These are phyloP conservation scores for Limanda limanda DNA, from an alignment of 2,113 vertebrate genomes.

Conservation along the genomic window DNA sequence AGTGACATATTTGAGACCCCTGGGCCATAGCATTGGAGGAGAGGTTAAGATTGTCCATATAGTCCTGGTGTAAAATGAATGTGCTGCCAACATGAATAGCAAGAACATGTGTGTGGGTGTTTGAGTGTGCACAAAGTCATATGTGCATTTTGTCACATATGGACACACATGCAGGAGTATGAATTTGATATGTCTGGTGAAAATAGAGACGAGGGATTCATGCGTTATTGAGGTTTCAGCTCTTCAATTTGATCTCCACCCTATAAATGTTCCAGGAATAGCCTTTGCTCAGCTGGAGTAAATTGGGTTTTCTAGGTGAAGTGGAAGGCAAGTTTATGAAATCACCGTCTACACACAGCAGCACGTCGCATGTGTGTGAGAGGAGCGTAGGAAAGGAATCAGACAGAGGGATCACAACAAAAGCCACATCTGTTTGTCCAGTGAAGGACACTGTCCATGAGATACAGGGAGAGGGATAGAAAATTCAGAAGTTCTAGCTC, in stretches of 20 bases:
- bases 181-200: constrained; percentile 8
- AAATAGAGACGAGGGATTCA: constrained; percentile 35
- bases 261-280: constrained; percentile 74
- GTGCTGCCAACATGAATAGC: not conserved
- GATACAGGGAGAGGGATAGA: not conserved
- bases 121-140: not conserved
- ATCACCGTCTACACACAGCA: constrained; percentile 42
- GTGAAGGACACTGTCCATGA: not conserved
- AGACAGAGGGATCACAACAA: constrained; percentile 30
- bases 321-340: constrained; percentile 69
- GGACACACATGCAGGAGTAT: constrained; percentile 3
- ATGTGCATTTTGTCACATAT: constrained; percentile 7
- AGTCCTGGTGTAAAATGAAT: not conserved
- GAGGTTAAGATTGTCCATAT: not conserved
- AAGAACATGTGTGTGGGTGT: not conserved
- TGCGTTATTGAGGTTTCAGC: constrained; percentile 60
- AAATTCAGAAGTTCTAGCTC: not conserved
- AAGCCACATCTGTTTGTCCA: constrained; percentile 18
- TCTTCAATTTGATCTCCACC: constrained; percentile 69
- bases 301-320: constrained; percentile 73
- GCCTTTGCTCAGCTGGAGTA: constrained; percentile 65
- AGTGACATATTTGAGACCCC: not conserved
- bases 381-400: constrained; percentile 13
- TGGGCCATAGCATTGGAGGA: not conserved
- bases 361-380: constrained; percentile 26